Conservation (phyloP, 2,888 invertebrate species). For the Dolomedes plantarius region DNA sequence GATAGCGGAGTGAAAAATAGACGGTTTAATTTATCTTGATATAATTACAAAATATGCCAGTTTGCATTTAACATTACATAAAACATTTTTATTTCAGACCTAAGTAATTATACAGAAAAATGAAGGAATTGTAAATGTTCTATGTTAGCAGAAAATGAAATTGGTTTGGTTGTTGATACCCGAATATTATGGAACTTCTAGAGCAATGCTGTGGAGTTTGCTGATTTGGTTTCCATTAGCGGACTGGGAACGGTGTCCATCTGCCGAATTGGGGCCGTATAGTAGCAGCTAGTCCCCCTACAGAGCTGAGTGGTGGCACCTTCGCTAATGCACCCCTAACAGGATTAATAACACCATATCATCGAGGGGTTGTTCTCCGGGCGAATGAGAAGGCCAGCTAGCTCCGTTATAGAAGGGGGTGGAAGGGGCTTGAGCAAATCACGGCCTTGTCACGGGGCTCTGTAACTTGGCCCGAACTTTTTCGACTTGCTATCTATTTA, state of each 20-base stretch:
- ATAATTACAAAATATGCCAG: too few relatives aligned
- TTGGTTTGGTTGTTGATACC: background rate
- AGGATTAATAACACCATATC: slow-evolving; percentile 73
- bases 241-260: slow-evolving; percentile 10
- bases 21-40: too few relatives aligned
- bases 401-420: slow-evolving; percentile 42
- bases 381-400: slow-evolving; percentile 7
- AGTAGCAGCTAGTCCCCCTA: background rate
- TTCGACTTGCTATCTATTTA: slow-evolving; percentile 53
- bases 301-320: slow-evolving; percentile 58
- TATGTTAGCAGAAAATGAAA: too few relatives aligned
- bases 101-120: too few relatives aligned
- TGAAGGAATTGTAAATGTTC: too few relatives aligned
- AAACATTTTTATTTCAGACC: too few relatives aligned
- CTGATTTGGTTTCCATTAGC: slow-evolving; percentile 8
- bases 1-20: too few relatives aligned
- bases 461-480: slow-evolving; percentile 51
- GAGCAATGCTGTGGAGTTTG: background rate
- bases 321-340: slow-evolving; percentile 73
- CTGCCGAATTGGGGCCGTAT: slow-evolving; percentile 10
- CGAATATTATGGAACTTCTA: background rate
- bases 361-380: slow-evolving; percentile 34
- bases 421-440: slow-evolving; percentile 63
- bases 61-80: too few relatives aligned
- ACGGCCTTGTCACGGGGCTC: slow-evolving; percentile 65